Percentiles rank a stretch among this genome's conserved stretches.
Evolutionary conservation across 2,797 vertebrate species (phyloP).

Genomic region (Poecilia velifera): DNA sequence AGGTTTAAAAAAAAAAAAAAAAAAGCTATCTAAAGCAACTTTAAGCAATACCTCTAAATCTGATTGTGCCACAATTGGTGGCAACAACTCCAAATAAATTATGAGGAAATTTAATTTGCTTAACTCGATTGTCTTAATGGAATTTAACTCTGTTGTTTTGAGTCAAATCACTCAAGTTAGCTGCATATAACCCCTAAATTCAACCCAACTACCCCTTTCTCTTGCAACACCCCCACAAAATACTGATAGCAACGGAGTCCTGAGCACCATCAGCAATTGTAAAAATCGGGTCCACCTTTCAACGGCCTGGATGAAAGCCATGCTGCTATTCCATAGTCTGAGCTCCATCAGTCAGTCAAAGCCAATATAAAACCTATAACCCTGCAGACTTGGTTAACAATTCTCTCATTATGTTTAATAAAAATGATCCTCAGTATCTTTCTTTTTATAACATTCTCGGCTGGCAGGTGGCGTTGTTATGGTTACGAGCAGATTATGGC

Average conservation of each 20-base stretch:
- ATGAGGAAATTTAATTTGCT: neutral
- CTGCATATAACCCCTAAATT: neutral
- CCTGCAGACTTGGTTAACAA: neutral
- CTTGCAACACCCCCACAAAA: neutral
- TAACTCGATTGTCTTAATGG: neutral
- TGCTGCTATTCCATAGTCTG: neutral
- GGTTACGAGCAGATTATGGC: neutral
- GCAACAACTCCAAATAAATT: neutral
- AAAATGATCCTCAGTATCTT: neutral
- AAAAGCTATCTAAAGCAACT: too few species aligned
- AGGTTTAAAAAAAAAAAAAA: too few species aligned
- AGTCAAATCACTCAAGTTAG: neutral
- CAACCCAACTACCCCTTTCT: neutral
- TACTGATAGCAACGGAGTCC: neutral
- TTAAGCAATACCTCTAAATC: neutral
- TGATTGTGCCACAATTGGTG: neutral
- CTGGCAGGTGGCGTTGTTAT: constrained; percentile 1
- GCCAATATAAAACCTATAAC: constrained; percentile 1
- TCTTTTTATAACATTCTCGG: neutral
- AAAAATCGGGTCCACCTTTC: neutral
- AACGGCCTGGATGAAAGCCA: neutral
- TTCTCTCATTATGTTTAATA: neutral
- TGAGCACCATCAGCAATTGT: neutral
- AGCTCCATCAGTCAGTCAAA: neutral
- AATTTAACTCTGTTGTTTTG: neutral